These are phyloP conservation scores for Sphinx pinastri DNA, from an alignment of 2,888 invertebrate genomes.

Conservation along the genomic window DNA sequence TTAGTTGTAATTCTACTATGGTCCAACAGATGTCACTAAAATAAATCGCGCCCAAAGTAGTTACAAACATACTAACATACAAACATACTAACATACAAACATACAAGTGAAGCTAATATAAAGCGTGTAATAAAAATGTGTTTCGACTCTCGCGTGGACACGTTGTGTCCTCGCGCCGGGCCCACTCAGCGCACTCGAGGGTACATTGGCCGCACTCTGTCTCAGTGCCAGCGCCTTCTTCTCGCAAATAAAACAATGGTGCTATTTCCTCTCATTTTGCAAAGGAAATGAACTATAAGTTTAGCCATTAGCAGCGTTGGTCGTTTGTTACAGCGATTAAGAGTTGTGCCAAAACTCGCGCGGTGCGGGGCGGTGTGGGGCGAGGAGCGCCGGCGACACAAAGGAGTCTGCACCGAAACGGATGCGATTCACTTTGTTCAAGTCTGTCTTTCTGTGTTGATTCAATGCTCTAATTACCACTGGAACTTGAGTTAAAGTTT, in stretches of 20 bases:
- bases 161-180: not conserved
- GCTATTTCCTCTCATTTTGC: not conserved
- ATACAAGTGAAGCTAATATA: no score
- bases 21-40: no score
- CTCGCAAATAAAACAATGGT: not conserved
- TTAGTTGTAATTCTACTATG: no score
- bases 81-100: no score
- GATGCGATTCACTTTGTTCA: no score
- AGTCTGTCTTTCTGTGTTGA: not conserved
- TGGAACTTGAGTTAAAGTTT: no score
- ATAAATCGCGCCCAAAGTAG: no score
- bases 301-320: not conserved
- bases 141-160: no score
- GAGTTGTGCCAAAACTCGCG: not conserved
- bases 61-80: no score
- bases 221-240: not conserved
- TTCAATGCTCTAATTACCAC: not conserved
- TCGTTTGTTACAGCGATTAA: not conserved
- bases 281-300: constrained; percentile 1
- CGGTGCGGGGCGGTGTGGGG: not conserved
- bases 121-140: no score
- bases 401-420: no score
- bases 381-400: not conserved
- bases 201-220: not conserved
- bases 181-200: not conserved